Evolutionary conservation across 2,797 vertebrate genomes (phyloP).

Genomic region (Eupleurogrammus muticus): DNA sequence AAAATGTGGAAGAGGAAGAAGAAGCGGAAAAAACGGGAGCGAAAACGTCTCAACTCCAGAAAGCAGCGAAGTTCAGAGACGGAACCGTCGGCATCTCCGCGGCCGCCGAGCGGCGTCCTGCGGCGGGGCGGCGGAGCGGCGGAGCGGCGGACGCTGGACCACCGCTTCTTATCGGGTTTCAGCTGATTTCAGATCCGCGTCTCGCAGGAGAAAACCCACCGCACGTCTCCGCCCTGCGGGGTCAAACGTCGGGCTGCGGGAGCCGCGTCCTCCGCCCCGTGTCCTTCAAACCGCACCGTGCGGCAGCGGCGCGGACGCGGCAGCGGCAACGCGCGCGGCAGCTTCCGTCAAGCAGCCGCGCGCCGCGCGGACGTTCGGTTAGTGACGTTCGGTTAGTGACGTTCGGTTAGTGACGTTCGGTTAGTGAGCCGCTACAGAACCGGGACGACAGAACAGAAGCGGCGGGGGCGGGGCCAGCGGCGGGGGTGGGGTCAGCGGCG

Average conservation of each 20-base stretch:
- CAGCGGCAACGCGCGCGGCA: too few species aligned
- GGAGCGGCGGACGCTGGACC: slow-evolving; percentile 33
- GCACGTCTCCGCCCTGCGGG: slow-evolving; percentile 10
- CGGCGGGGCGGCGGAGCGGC: slow-evolving; percentile 24
- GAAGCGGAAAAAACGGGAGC: too few species aligned
- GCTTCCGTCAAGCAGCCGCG: slow-evolving; percentile 60
- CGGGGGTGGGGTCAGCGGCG: too few species aligned
- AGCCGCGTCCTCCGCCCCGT: slow-evolving; percentile 13
- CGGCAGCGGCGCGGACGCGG: too few species aligned
- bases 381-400: slow-evolving; percentile 14
- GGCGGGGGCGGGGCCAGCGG: too few species aligned
- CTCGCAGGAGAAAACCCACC: too few species aligned
- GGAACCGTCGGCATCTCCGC: slow-evolving; percentile 70
- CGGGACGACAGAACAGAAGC: slow-evolving; percentile 21
- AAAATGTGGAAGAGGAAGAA: background rate
- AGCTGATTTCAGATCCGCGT: too few species aligned
- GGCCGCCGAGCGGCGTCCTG: slow-evolving; percentile 35
- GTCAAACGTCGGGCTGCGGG: too few species aligned
- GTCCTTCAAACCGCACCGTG: slow-evolving; percentile 58
- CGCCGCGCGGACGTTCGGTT: slow-evolving; percentile 19
- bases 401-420: slow-evolving; percentile 8
- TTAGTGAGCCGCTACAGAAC: slow-evolving; percentile 36
- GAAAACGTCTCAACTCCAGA: too few species aligned
- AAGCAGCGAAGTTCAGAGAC: slow-evolving; percentile 1
- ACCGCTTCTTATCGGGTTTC: too few species aligned